Conservation (phyloP, 2,113 vertebrate genomes). For the Melanerpes aurifrons region DNA sequence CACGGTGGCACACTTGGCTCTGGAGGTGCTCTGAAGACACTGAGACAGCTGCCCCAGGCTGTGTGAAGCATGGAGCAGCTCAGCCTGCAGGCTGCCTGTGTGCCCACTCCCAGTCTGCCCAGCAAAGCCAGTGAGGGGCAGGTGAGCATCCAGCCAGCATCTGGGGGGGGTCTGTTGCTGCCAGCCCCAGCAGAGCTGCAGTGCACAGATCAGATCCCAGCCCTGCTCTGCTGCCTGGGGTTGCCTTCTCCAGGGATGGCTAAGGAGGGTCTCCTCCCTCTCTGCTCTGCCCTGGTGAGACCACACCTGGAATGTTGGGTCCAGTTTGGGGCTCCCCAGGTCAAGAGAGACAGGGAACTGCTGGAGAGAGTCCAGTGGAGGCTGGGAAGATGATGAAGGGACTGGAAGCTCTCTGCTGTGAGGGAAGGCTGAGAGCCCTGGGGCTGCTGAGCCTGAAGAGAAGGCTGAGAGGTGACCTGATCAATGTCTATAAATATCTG, state of each 20-base stretch:
- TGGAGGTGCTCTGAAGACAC: neutral
- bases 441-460: too few species aligned
- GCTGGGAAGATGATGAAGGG: too few species aligned
- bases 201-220: neutral
- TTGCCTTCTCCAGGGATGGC: neutral
- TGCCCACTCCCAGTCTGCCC: neutral
- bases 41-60: neutral
- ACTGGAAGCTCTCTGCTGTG: too few species aligned
- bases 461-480: too few species aligned
- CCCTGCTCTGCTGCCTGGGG: neutral
- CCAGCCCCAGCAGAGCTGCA: neutral
- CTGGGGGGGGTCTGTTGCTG: neutral
- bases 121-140: neutral
- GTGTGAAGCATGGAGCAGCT: rapidly evolving
- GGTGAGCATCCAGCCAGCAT: neutral
- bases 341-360: too few species aligned
- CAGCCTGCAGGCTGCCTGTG: neutral
- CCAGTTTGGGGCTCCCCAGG: too few species aligned
- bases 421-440: too few species aligned
- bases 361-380: too few species aligned
- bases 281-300: too few species aligned
- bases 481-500: too few species aligned
- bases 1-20: conserved; percentile 17
- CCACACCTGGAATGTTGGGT: too few species aligned
- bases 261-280: too few species aligned